Base-by-base conservation (phyloP, 2,113 vertebrate species). In the Scophthalmus maximus region DNA sequence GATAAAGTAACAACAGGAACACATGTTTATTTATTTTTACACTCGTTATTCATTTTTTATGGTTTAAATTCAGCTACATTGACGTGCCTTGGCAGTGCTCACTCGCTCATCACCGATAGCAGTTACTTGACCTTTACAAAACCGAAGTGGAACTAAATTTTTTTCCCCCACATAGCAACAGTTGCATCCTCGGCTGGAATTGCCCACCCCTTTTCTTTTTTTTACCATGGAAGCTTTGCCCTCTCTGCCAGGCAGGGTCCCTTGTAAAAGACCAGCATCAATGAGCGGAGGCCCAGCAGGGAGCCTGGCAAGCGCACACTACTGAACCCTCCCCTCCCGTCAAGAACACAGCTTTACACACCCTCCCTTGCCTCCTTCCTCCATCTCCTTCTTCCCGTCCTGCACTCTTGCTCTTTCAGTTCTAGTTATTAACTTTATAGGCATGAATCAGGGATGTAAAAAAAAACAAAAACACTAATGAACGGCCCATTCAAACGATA, bases 201-300 rank as follows among this genome's bases (percentile, higher is more conserved):
- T 73, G 52, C 70, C 81, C 80, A 65, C 69, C 84, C 76, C 78
- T 82, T 78, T 78, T 78, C 80, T 81, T 75, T 52, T 77, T 86
- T 83, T 84, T 52, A 72, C 78, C 81, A 78, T 62, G 69, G 87
- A 76, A 83, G 79, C 68, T 83, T 80, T 75, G 85, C 75, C 75
- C 85, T 78, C 57, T 82, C 69, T 87, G 85, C 88, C 89, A 89
- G 76, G 81, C 91, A 81, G 83, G 88, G 61, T 82, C 76, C 52
- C 87, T 89, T 85, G 79, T 91, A 88, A 91, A 92, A 90, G 56
- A 82, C n/a, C 77, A 79, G 88, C 88, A 86, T 91, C 87, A 84
- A 82, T 88, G 87, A 91, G 87, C 80, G 78, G 79, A 84, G 84
- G 81, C 90, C 69, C 89, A 81, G 88, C 87, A 74, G 81, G 91